Evolutionary conservation across 2,113 vertebrate species (phyloP).

Genomic region (Columba janthina): DNA sequence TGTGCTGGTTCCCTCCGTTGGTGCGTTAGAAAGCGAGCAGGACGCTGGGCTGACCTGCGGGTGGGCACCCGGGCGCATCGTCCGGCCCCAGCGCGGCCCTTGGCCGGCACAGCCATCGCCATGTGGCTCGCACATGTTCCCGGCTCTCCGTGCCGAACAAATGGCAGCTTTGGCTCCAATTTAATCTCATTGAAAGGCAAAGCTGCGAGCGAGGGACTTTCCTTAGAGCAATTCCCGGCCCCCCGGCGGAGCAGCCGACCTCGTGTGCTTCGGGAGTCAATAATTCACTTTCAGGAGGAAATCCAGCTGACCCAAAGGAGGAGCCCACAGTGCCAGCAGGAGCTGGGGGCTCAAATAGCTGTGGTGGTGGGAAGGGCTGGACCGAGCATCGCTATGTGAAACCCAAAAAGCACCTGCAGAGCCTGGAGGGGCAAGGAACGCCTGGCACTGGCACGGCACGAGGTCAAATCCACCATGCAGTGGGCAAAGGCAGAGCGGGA

Average conservation of each 20-base stretch:
- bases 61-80: background rate
- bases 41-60: accelerated
- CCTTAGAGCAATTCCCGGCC: background rate
- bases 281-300: too few relatives aligned
- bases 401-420: background rate
- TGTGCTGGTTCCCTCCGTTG: accelerated
- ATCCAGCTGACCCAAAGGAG: background rate
- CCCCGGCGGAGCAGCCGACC: background rate
- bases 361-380: background rate
- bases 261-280: accelerated
- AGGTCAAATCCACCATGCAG: background rate
- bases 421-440: accelerated
- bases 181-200: background rate
- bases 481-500: accelerated
- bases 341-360: accelerated
- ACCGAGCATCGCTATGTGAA: accelerated
- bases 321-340: accelerated
- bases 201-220: background rate
- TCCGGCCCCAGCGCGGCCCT: background rate
- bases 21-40: accelerated
- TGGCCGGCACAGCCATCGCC: background rate
- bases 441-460: accelerated
- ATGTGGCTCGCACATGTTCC: conserved; percentile 26
- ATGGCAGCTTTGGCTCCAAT: background rate
- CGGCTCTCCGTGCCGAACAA: background rate